phyloP scores from a whole-genome alignment of 2,113 vertebrate genomes.

The Myanophis thanlyinensis region DNA sequence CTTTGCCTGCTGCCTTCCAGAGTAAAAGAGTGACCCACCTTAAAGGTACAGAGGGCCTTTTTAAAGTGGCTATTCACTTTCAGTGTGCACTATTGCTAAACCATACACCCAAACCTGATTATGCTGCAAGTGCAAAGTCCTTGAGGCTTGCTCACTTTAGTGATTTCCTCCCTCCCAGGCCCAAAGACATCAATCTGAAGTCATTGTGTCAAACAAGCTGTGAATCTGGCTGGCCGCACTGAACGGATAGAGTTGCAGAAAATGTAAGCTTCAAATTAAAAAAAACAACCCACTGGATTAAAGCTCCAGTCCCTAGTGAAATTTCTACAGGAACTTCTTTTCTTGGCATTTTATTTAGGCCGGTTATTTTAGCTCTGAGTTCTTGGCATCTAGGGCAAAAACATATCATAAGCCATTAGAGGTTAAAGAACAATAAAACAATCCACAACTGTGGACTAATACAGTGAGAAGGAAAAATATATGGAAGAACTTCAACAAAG shows the following conservation, averaged over 20 bases:
- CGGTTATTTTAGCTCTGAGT: not conserved
- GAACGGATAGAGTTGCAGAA: not conserved
- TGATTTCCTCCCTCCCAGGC: not conserved
- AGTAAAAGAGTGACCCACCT: slow-evolving; percentile 31
- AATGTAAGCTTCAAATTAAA: not conserved
- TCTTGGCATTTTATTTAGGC: not conserved
- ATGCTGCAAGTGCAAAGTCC: not conserved
- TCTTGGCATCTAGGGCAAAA: not conserved
- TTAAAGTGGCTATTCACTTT: not conserved
- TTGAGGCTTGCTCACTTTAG: not conserved
- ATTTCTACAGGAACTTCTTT: not conserved
- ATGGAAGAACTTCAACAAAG: not conserved
- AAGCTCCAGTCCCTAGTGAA: not conserved
- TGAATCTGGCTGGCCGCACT: not conserved
- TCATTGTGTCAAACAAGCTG: not conserved
- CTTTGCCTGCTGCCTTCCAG: slow-evolving; percentile 17
- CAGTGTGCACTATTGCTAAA: not conserved
- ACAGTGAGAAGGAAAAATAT: not conserved
- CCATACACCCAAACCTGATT: not conserved
- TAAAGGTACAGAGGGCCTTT: not conserved
- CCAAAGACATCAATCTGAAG: not conserved
- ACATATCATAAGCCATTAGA: not conserved
- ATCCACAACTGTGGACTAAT: not conserved
- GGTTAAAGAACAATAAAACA: not conserved
- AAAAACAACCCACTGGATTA: not conserved